Evolutionary conservation across 2,888 invertebrate species (phyloP).

Genomic region (Dicranocentrus wangi): DNA sequence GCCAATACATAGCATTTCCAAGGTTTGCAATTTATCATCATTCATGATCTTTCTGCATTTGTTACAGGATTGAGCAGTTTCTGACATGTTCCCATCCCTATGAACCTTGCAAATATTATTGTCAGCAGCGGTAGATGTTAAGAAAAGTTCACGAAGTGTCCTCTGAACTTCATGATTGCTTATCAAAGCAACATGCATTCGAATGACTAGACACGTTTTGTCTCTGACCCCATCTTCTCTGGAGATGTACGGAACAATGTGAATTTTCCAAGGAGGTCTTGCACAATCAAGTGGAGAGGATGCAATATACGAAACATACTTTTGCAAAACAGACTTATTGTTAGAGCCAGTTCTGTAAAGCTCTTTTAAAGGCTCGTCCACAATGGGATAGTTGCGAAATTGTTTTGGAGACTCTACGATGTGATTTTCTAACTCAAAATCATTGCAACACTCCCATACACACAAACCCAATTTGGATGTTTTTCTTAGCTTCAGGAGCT

Average conservation of each 20-base stretch:
- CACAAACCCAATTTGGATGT: constrained; percentile 17
- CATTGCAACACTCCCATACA: constrained; percentile 19
- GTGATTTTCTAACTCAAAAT: constrained; percentile 38
- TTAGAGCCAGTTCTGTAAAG: constrained; percentile 24
- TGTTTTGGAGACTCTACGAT: constrained; percentile 48
- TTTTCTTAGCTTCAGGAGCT: constrained; percentile 1
- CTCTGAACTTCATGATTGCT: constrained; percentile 15
- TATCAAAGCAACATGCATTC: constrained; percentile 40
- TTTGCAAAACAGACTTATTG: constrained; percentile 51
- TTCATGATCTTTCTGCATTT: too few species aligned
- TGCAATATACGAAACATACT: constrained; percentile 37
- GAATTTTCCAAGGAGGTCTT: constrained; percentile 55
- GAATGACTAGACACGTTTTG: constrained; percentile 56
- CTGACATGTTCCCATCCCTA: too few species aligned
- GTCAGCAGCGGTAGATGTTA: background rate
- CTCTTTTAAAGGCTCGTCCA: constrained; percentile 46
- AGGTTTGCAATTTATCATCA: too few species aligned
- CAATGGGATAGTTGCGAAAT: constrained; percentile 30
- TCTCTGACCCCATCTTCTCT: constrained; percentile 30
- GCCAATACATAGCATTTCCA: too few species aligned
- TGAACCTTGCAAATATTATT: too few species aligned
- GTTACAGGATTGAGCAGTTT: too few species aligned
- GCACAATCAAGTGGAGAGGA: constrained; percentile 15
- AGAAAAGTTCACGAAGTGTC: constrained; percentile 47
- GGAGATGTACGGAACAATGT: constrained; percentile 50